Evolutionary conservation across 2,888 invertebrate genomes (phyloP).

Genomic region (Luperina testacea): DNA sequence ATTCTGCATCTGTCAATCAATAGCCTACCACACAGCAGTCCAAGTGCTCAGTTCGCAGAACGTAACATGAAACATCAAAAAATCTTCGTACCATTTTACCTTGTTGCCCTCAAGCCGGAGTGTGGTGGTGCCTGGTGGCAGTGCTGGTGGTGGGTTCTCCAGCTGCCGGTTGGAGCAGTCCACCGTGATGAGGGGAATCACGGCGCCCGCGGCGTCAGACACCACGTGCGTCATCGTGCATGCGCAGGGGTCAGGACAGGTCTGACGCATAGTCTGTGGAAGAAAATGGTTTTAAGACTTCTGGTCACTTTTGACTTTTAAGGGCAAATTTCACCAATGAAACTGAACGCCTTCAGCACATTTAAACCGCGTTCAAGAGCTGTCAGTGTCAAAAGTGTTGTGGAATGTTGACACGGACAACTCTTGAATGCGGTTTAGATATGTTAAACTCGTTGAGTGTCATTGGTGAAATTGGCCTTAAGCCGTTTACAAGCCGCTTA

Average conservation of each 20-base stretch:
- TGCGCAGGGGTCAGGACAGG: constrained; percentile 91
- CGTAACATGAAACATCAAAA: constrained; percentile 61
- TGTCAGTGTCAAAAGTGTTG: background rate
- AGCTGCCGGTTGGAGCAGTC: constrained; percentile 91
- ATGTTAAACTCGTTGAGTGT: background rate
- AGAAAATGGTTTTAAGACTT: background rate
- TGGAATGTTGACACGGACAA: background rate
- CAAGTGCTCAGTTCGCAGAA: background rate
- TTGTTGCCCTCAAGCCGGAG: constrained; percentile 92
- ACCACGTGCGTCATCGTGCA: constrained; percentile 92
- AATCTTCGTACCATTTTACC: constrained; percentile 83
- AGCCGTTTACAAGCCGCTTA: background rate
- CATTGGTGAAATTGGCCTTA: too few species aligned
- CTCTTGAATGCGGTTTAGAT: background rate
- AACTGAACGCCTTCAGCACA: background rate
- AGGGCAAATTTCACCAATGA: background rate
- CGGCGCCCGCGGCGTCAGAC: constrained; percentile 82
- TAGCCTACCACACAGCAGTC: background rate
- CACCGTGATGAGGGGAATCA: constrained; percentile 92
- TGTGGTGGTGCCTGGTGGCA: constrained; percentile 92
- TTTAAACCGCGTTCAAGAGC: background rate
- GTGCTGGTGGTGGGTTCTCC: constrained; percentile 89
- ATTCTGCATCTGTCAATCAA: background rate
- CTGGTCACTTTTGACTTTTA: background rate
- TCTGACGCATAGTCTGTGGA: constrained; percentile 87